Conservation (phyloP, 2,113 vertebrate species). For the Anoura caudifer region DNA sequence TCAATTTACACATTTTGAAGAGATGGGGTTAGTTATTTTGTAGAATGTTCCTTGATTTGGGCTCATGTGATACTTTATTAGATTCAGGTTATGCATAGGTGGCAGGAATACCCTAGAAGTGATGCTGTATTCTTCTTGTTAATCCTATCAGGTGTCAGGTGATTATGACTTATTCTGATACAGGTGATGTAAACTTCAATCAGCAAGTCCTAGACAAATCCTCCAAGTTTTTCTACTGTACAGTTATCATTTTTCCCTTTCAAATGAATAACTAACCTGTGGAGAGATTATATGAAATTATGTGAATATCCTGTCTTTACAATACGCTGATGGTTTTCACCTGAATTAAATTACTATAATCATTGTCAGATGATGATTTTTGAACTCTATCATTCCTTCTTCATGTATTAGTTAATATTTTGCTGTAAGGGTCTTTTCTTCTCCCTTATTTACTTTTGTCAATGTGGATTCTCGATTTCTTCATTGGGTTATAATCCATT, state of each 20-base stretch:
- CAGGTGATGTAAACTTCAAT: not conserved
- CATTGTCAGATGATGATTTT: not conserved
- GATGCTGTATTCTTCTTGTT: not conserved
- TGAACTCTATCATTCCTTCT: not conserved
- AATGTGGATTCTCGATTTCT: not conserved
- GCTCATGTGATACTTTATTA: not conserved
- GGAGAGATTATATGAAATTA: not conserved
- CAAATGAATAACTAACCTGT: not conserved
- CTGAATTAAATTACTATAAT: not conserved
- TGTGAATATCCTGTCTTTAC: not conserved
- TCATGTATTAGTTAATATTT: not conserved
- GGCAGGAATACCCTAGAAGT: not conserved
- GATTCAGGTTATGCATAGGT: not conserved
- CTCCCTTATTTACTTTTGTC: not conserved
- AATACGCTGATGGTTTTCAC: not conserved
- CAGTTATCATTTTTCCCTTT: not conserved
- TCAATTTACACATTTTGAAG: no score
- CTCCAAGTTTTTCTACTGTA: not conserved
- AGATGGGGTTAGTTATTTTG: no score
- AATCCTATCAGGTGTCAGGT: not conserved
- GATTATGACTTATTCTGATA: not conserved
- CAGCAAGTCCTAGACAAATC: not conserved
- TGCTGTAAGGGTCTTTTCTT: not conserved
- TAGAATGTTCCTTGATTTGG: no score
- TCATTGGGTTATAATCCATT: not conserved